Base-by-base conservation (phyloP, 1,140 invertebrate species). In the Lepidurus arcticus region DNA sequence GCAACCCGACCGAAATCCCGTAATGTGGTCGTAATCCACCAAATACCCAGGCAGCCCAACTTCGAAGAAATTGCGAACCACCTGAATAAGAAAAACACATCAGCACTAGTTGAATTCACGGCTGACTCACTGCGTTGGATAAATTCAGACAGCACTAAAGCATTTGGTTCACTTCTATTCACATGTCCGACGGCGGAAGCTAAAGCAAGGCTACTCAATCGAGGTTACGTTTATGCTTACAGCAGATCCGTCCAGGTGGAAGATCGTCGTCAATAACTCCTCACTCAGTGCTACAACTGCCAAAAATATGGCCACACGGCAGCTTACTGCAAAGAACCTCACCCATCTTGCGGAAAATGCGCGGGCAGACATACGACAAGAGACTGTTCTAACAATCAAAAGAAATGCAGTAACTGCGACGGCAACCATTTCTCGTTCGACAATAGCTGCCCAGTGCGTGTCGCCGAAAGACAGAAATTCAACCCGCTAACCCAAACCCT, bases 281-380 rank as follows among this genome's bases (percentile, higher is more conserved):
- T 76, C 24, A 44, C 24, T 8, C 75, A 76, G 16, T 76, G 75
- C 16, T 76, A 45, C 75, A 42, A 44, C 42, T 47, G 75, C 16
- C 75, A 76, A 47, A 76, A 76, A 47, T 76, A 45, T 24, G 75
- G 75, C 75, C 75, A 76, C 16, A 44, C 42, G 4, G 75, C 75
- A 21, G 43, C 47, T 3, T 45, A 44, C 21, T 76, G 75, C 42
- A 42, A 11, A 26, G 47, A 65, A 10, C 13, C 47, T 16, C 26
- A 44, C 7, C 43, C 75, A 21, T 7, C 9, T 47, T 76, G 75
- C 42, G 75, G 43, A 42, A 76, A 76, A 47, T 76, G 75, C 75
- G 6, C 26, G 11, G 8, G 47, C 13, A 42, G 24, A 26, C 75
- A 76, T 43, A 24, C 11, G 11, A 76, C 75, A 13, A 76, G 44